Evolutionary conservation across 2,797 vertebrate genomes (phyloP).

Genomic region (Simalia tracyae): DNA sequence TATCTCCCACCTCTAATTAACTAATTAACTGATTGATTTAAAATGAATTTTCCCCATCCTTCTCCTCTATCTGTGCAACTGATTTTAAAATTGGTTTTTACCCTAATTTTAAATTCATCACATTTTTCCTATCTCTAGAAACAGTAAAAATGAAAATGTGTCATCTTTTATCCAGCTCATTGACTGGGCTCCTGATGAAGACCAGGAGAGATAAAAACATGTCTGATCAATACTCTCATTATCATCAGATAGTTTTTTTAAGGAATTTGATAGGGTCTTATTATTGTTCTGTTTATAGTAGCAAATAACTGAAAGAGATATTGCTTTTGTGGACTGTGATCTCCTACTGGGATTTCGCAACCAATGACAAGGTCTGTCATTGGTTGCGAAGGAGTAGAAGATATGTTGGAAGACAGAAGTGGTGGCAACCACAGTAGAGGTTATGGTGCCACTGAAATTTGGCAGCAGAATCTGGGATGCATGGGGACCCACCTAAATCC

Average conservation of each 20-base stretch:
- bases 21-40: not conserved
- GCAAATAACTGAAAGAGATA: not conserved
- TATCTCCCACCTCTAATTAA: not conserved
- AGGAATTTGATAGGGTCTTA: not conserved
- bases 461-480: not conserved
- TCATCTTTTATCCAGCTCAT: not conserved
- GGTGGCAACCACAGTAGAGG: not conserved
- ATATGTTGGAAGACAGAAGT: not conserved
- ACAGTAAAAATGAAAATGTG: not conserved
- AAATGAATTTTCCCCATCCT: not conserved
- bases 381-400: not conserved
- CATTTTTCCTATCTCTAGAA: not conserved
- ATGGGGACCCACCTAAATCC: not conserved
- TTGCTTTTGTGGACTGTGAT: not conserved
- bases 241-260: not conserved
- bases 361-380: not conserved
- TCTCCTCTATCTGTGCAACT: not conserved
- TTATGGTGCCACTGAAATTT: not conserved
- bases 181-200: not conserved
- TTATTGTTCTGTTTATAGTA: not conserved
- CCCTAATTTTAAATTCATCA: not conserved
- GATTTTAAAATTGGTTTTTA: not conserved
- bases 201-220: not conserved
- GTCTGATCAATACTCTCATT: not conserved
- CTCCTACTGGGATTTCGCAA: too few relatives aligned